A percentile compares a stretch with the other conserved stretches of the same genome.
phyloP scores from a whole-genome alignment of 2,113 vertebrate species.

The Heliornis fulica region DNA sequence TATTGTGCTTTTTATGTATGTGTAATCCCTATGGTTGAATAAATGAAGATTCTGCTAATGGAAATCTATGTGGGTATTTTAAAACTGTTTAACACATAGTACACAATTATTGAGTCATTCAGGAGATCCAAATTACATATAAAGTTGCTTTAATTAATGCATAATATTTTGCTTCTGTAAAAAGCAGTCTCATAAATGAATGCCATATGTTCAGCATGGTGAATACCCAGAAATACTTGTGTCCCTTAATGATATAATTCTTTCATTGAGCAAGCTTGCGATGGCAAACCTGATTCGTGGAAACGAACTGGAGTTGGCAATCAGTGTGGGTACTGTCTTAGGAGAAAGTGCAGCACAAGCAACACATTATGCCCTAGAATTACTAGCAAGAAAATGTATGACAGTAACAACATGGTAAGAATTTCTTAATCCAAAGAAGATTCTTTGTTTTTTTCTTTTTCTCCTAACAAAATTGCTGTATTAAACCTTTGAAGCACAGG shows the following conservation, averaged over 20 bases:
- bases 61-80: not conserved
- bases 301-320: constrained; percentile 93
- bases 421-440: not conserved
- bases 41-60: not conserved
- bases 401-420: constrained; percentile 85
- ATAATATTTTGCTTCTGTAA: not conserved
- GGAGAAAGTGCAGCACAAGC: constrained; percentile 83
- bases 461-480: not conserved
- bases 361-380: constrained; percentile 88
- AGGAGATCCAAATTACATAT: not conserved
- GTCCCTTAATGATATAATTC: constrained; percentile 52
- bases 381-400: constrained; percentile 96
- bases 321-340: constrained; percentile 86
- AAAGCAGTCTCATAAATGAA: not conserved
- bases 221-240: constrained; percentile 5
- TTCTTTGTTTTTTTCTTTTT: not conserved
- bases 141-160: not conserved
- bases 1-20: not conserved
- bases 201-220: not conserved
- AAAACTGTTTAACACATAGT: not conserved
- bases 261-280: constrained; percentile 80
- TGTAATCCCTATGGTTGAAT: not conserved
- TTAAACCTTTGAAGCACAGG: not conserved
- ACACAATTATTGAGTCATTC: not conserved
- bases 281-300: constrained; percentile 93